These are phyloP conservation scores for Melanostoma scalare DNA, from an alignment of 2,888 invertebrate species.

Conservation along the genomic window DNA sequence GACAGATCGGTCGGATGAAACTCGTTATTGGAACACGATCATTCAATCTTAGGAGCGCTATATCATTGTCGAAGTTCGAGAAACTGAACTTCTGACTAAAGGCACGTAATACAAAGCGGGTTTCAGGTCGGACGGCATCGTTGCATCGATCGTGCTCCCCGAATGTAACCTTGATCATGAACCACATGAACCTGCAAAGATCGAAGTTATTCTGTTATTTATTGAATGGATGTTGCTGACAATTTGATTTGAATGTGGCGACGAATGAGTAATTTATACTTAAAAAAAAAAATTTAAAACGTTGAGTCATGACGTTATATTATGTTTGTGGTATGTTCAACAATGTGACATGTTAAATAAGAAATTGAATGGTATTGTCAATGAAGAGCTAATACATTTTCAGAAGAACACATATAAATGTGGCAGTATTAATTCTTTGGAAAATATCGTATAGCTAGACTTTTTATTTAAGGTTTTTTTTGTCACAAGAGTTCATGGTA, in stretches of 20 bases:
- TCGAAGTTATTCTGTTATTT: slow-evolving; percentile 37
- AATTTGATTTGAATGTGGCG: neutral
- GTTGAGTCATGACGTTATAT: too few species aligned
- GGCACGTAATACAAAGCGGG: slow-evolving; percentile 90
- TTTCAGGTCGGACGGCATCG: slow-evolving; percentile 88
- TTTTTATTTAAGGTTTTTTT: too few species aligned
- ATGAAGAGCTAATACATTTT: too few species aligned
- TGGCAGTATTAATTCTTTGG: too few species aligned
- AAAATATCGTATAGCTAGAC: too few species aligned
- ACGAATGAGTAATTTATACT: neutral
- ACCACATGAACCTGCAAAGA: slow-evolving; percentile 92
- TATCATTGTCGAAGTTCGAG: slow-evolving; percentile 93
- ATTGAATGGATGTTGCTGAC: neutral
- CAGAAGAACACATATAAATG: too few species aligned
- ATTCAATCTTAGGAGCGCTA: slow-evolving; percentile 91
- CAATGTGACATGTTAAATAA: too few species aligned
- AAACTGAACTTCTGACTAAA: slow-evolving; percentile 92
- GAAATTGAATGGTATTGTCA: too few species aligned
- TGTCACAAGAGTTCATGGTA: too few species aligned
- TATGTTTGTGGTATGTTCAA: too few species aligned
- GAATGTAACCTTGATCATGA: slow-evolving; percentile 94
- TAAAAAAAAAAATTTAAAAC: neutral
- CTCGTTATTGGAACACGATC: slow-evolving; percentile 91
- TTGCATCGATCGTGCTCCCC: slow-evolving; percentile 94
- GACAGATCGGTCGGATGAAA: slow-evolving; percentile 91